Base-by-base conservation (phyloP, 2,888 invertebrate species). In the Apotomis capreana region DNA sequence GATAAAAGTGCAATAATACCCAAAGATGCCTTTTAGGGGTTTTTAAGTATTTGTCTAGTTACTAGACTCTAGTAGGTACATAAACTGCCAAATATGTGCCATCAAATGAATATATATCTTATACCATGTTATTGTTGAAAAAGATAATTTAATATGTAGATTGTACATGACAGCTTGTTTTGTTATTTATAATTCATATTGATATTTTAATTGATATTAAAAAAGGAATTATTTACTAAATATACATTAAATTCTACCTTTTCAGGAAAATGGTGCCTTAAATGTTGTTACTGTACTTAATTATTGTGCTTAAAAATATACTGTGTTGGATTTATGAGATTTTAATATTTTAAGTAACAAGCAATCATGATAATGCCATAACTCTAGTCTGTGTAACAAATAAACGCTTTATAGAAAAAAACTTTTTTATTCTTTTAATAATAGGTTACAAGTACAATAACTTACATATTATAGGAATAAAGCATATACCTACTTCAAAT, bases 351-450 rank as follows among this genome's bases (percentile, higher is more conserved):
- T 80, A 82, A 79, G 78, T 79, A 77, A 79, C 78, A 82, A 76
- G 76, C 75, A 78, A 84, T 80, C 81, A 80, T 82, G 86, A 85
- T 83, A 85, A 86, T 86, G 83, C 88, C 87, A 87, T 80, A 78
- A 85, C 86, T 91, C 91, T 91, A 92, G 92, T 92, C 92, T 83
- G 82, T 79, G 81, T 88, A 88, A 90, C 87, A 88, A 90, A 85
- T 86, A 89, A 90, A 87, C 81, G 89, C 89, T 90, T 91, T 87
- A 83, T 86, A 82, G 82, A 81, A 77, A 79, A 74, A 73, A 70
- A 71, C 59, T 69, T 68, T 80, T 80, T 81, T 77, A 73, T 75
- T 73, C 36, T 70, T 61, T 69, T 67, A 67, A 68, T 51, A 69
- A 68, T 59, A 70, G 71, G 26, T 44, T 57, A 63, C 69, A 57